These are phyloP conservation scores for Drosophila mojavensis DNA, from an alignment of 1,140 invertebrate species.

Conservation along the genomic window DNA sequence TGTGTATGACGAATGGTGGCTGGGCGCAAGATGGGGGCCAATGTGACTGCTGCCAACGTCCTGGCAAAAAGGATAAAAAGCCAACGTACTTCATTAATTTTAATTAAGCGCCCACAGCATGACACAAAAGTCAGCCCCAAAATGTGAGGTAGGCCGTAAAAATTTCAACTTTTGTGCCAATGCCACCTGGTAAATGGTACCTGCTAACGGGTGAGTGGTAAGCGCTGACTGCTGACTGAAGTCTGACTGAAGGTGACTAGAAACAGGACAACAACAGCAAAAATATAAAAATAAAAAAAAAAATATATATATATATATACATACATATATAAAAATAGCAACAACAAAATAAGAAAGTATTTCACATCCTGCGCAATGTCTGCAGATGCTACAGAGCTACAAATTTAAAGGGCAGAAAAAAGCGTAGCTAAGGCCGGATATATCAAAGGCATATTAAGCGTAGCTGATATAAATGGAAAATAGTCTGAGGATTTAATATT, in stretches of 20 bases:
- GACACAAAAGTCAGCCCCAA: conserved; percentile 48
- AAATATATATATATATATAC: too few species aligned
- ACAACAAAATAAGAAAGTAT: not conserved
- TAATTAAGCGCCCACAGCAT: conserved; percentile 74
- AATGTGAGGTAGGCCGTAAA: conserved; percentile 29
- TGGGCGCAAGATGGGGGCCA: not conserved
- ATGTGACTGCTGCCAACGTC: conserved; percentile 30
- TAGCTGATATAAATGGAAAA: too few species aligned
- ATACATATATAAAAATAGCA: too few species aligned
- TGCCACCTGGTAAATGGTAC: not conserved
- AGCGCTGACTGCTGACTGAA: not conserved
- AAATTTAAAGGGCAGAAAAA: too few species aligned
- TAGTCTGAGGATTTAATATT: too few species aligned
- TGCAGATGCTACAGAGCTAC: too few species aligned
- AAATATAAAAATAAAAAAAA: too few species aligned
- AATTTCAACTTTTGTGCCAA: conserved; percentile 22
- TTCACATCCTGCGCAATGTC: too few species aligned
- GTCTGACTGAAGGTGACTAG: too few species aligned
- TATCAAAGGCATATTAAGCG: too few species aligned
- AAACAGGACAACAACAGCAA: too few species aligned
- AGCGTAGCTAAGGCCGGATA: too few species aligned
- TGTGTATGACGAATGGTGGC: not conserved
- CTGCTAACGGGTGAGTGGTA: conserved; percentile 6
- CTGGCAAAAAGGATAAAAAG: conserved; percentile 74
- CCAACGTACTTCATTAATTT: conserved; percentile 77